Evolutionary conservation across 2,888 invertebrate genomes (phyloP).

Genomic region (Boloria euphrosyne): DNA sequence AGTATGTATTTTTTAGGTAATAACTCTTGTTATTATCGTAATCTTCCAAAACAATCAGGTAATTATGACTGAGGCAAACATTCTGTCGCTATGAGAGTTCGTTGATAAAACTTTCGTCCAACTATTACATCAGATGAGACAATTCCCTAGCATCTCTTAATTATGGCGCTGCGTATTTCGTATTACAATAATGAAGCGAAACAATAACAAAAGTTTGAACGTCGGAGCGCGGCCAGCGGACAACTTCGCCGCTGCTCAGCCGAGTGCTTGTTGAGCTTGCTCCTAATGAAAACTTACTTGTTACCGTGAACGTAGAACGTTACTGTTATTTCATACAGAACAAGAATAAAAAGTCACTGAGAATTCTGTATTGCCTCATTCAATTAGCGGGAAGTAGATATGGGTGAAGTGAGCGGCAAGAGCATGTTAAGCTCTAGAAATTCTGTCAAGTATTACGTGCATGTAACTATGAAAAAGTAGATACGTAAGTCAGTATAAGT

Average conservation of each 20-base stretch:
- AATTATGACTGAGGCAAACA: conserved; percentile 63
- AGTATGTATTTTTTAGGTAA: conserved; percentile 53
- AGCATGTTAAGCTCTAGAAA: conserved; percentile 54
- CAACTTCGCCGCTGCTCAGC: conserved; percentile 72
- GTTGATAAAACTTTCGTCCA: conserved; percentile 69
- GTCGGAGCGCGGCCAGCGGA: conserved; percentile 63
- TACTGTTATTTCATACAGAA: conserved; percentile 65
- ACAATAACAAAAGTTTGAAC: conserved; percentile 81
- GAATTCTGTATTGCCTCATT: conserved; percentile 44
- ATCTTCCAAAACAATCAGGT: conserved; percentile 56
- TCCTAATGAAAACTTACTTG: conserved; percentile 78
- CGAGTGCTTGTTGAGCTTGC: conserved; percentile 74
- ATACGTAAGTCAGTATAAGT: conserved; percentile 73
- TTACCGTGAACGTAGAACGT: conserved; percentile 64
- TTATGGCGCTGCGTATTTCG: conserved; percentile 77
- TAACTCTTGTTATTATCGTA: conserved; percentile 65
- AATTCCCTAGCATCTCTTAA: conserved; percentile 77
- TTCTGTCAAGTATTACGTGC: conserved; percentile 37
- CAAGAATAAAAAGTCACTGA: conserved; percentile 53
- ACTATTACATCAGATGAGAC: conserved; percentile 72
- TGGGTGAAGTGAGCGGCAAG: conserved; percentile 42
- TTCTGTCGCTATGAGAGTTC: conserved; percentile 63
- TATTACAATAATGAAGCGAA: conserved; percentile 81
- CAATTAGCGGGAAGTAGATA: conserved; percentile 30
- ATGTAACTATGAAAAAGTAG: neutral